phyloP scores from a whole-genome alignment of 2,888 invertebrate species.

The Lithophane socia region DNA sequence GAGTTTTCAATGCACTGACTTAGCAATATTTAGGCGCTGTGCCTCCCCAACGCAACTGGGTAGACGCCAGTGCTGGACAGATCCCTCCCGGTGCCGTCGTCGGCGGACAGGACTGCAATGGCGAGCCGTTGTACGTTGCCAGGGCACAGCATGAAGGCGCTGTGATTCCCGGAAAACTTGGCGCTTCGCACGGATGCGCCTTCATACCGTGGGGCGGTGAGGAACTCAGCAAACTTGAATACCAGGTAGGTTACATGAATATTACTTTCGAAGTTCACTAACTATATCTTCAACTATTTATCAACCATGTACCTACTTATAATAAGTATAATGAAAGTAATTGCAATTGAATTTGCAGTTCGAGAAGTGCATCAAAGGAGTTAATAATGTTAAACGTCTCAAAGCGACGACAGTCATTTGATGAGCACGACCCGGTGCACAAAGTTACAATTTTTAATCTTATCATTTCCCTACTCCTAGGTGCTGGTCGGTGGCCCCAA shows the following conservation, averaged over 20 bases:
- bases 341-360: neutral
- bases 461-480: constrained; percentile 71
- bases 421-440: neutral
- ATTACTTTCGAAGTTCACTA: no score
- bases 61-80: constrained; percentile 91
- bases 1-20: constrained; percentile 12
- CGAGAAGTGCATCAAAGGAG: neutral
- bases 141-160: constrained; percentile 95
- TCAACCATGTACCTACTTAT: neutral
- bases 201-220: constrained; percentile 96
- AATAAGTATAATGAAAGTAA: neutral
- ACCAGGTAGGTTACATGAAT: constrained; percentile 90
- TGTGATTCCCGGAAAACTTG: constrained; percentile 95
- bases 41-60: constrained; percentile 85
- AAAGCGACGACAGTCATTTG: neutral
- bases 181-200: constrained; percentile 94
- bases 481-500: constrained; percentile 91
- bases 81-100: constrained; percentile 93
- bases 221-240: constrained; percentile 94
- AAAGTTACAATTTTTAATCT: neutral
- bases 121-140: constrained; percentile 92
- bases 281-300: neutral
- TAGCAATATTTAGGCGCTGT: constrained; percentile 66
- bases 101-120: constrained; percentile 91
- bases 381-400: neutral